phyloP scores from a whole-genome alignment of 2,797 vertebrate species.

The Pseudochirops cupreus region DNA sequence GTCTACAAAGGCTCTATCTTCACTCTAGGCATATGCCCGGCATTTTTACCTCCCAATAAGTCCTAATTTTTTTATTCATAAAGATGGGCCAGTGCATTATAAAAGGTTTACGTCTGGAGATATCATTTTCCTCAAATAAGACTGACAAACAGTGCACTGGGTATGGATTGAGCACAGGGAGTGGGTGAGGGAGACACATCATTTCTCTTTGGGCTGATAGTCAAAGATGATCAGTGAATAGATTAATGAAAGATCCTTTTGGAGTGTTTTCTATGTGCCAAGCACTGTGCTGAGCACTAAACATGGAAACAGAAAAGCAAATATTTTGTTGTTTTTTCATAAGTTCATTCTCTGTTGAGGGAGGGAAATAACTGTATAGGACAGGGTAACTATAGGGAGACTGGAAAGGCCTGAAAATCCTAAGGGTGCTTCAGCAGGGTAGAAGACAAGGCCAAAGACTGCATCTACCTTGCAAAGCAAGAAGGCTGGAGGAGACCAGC shows the following conservation, averaged over 20 bases:
- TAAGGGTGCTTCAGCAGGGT: background rate
- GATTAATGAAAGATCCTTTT: background rate
- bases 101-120: conserved; percentile 1
- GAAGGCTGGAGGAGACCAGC: background rate
- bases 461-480: background rate
- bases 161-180: background rate
- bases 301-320: background rate
- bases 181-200: background rate
- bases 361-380: background rate
- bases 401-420: background rate
- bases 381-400: background rate
- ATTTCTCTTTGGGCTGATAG: background rate
- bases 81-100: conserved; percentile 33
- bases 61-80: conserved; percentile 56
- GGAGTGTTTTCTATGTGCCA: background rate
- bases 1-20: conserved; percentile 72
- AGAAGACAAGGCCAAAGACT: background rate
- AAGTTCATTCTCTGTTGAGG: background rate
- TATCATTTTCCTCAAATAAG: background rate
- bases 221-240: background rate
- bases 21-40: conserved; percentile 72
- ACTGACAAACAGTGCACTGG: background rate
- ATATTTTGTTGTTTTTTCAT: background rate
- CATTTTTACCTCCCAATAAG: conserved; percentile 48
- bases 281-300: background rate